Conservation (phyloP, 2,888 invertebrate species). For the Ochlodes sylvanus region DNA sequence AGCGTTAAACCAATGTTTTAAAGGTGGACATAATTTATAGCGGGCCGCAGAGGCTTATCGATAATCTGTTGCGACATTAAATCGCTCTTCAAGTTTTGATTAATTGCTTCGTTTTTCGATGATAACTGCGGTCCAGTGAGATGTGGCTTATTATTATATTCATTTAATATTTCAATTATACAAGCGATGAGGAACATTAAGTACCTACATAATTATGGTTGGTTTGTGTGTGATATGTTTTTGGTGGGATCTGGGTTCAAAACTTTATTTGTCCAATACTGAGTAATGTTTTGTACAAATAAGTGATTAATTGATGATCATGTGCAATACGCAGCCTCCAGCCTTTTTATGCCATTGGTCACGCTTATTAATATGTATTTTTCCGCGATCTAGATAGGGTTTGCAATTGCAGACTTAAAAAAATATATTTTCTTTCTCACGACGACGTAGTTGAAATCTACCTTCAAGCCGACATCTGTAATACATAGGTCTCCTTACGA, state of each 20-base stretch:
- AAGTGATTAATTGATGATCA: too few species aligned
- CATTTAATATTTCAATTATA: constrained; percentile 3
- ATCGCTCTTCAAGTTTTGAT: constrained; percentile 64
- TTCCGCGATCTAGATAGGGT: too few species aligned
- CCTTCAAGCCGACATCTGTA: too few species aligned
- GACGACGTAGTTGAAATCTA: too few species aligned
- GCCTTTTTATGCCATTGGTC: too few species aligned
- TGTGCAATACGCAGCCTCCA: too few species aligned
- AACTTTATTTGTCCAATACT: too few species aligned
- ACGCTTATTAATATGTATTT: too few species aligned
- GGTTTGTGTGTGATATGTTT: neutral
- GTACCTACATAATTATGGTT: neutral
- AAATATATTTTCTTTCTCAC: too few species aligned
- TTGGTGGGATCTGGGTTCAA: neutral
- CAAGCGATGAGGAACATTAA: neutral
- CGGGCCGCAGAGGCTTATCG: constrained; percentile 59
- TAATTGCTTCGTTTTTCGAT: constrained; percentile 57
- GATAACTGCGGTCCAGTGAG: neutral
- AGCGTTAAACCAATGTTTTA: constrained; percentile 50
- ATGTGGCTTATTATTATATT: constrained; percentile 6
- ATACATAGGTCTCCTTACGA: too few species aligned
- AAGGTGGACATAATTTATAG: constrained; percentile 55
- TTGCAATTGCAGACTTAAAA: too few species aligned
- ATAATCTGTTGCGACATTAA: constrained; percentile 65
- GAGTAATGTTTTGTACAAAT: too few species aligned